Percentiles rank a stretch among this genome's conserved stretches.
Evolutionary conservation across 2,113 vertebrate genomes (phyloP).

Genomic region (Morone saxatilis): DNA sequence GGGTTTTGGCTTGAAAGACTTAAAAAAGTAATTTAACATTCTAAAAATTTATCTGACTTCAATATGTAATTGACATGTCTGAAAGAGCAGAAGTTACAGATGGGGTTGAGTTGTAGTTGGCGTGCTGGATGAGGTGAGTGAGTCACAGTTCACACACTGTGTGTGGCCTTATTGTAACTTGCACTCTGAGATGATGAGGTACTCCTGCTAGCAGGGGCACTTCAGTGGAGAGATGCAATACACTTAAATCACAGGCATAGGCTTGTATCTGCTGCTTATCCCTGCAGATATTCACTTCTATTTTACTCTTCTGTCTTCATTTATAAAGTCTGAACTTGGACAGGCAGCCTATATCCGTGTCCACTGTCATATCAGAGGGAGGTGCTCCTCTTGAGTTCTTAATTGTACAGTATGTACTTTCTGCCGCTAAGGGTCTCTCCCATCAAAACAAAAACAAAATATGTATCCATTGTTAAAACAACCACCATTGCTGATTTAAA

Average conservation of each 20-base stretch:
- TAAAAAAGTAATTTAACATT: neutral
- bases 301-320: conserved; percentile 49
- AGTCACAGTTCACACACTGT: conserved; percentile 40
- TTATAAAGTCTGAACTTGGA: neutral
- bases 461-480: too few relatives aligned
- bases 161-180: conserved; percentile 61
- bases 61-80: neutral
- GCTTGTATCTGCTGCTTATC: conserved; percentile 42
- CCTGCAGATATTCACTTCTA: conserved; percentile 60
- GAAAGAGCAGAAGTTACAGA: neutral
- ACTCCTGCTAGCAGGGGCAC: conserved; percentile 41
- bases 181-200: conserved; percentile 26
- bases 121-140: conserved; percentile 21
- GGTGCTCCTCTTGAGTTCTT: neutral
- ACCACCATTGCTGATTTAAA: too few relatives aligned
- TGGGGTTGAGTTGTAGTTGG: conserved; percentile 22
- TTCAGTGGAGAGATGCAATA: conserved; percentile 38
- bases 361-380: conserved; percentile 3
- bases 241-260: conserved; percentile 45
- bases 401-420: too few relatives aligned
- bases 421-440: too few relatives aligned
- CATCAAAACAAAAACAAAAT: too few relatives aligned
- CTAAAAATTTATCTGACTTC: neutral
- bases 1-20: neutral
- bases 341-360: conserved; percentile 31